A percentile compares a stretch with the other conserved stretches of the same genome.
Conservation (phyloP, 2,797 vertebrate species). For the Carduelis carduelis region DNA sequence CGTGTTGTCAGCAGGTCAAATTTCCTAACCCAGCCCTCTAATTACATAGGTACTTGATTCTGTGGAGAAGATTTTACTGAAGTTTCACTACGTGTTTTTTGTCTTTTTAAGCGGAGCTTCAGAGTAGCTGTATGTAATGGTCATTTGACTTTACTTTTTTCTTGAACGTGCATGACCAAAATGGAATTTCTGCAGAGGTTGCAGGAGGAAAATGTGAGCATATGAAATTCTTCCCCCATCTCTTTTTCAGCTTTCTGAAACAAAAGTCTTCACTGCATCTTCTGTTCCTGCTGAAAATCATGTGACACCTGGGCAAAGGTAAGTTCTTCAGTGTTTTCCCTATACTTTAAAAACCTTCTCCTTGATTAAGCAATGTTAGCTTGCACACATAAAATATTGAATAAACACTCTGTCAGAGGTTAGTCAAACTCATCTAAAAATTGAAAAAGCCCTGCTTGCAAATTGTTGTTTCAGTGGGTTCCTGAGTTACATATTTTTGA, state of each 20-base stretch:
- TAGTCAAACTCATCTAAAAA: background rate
- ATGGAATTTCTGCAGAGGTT: background rate
- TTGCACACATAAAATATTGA: background rate
- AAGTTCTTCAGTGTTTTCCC: background rate
- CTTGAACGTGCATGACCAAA: background rate
- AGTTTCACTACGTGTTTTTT: background rate
- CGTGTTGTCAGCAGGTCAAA: background rate
- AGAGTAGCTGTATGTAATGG: background rate
- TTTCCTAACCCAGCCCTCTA: background rate
- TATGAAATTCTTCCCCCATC: background rate
- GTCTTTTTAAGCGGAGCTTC: background rate
- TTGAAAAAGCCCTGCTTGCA: background rate
- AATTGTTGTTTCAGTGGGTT: background rate
- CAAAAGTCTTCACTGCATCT: conserved; percentile 89
- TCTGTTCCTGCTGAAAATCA: conserved; percentile 88
- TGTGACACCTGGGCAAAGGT: conserved; percentile 86
- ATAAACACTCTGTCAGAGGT: background rate
- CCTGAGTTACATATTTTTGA: background rate
- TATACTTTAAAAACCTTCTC: background rate
- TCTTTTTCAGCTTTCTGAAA: conserved; percentile 76
- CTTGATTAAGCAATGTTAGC: background rate
- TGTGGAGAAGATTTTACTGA: background rate
- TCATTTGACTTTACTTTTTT: background rate
- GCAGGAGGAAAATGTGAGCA: background rate
- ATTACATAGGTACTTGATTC: background rate